Evolutionary conservation across 2,797 vertebrate genomes (phyloP), one percentile per base, ranked within the genome.

Genomic region (Brachyalestes nurse): DNA sequence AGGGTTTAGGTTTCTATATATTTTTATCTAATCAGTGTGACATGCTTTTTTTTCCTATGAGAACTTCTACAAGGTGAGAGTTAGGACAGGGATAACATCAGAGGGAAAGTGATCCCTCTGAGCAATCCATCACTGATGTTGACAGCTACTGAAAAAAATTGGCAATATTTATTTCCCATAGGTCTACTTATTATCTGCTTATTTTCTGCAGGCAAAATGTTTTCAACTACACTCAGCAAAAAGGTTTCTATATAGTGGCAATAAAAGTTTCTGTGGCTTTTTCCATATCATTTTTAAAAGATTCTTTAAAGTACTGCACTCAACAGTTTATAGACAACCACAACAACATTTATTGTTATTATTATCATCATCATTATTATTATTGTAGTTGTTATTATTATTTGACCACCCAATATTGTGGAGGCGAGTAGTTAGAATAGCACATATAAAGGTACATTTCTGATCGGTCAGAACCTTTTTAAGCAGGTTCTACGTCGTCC

Each of bases 21-120:
- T 72, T 84, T 73, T 80, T 78, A 86, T 77, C 80, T 74, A 81
- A 82, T 77, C 79, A 83, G 74, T 62, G 21, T 6, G 45, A 34
- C 57, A 62, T 28, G 28, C 28, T 5, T 10, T 34, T 28, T 17
- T 65, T 38, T 25, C 55, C 65, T 65, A 19, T 79, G 42, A 17
- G 28, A 12, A 64, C 70, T 0, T 38, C 51, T 80, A 34, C 2
- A 19, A 57, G 53, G 2, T 13, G 71, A 74, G 69, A n/a, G 55
- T 51, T 34, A 42, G 69, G 61, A 74, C 72, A 60, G 25, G 53
- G n/a, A 34, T 38, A 69, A 69, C 62, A 67, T 14, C 53, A 19
- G 78, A 67, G 45, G 19, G 70, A 60, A 80, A 80, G 19, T 9
- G 71, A 74, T 67, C 61, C 23, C 21, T 57, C 23, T 2, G 19